Percentiles rank a stretch among this genome's conserved stretches.
phyloP scores from a whole-genome alignment of 2,797 vertebrate species.

The Schizothorax lantsangensis region DNA sequence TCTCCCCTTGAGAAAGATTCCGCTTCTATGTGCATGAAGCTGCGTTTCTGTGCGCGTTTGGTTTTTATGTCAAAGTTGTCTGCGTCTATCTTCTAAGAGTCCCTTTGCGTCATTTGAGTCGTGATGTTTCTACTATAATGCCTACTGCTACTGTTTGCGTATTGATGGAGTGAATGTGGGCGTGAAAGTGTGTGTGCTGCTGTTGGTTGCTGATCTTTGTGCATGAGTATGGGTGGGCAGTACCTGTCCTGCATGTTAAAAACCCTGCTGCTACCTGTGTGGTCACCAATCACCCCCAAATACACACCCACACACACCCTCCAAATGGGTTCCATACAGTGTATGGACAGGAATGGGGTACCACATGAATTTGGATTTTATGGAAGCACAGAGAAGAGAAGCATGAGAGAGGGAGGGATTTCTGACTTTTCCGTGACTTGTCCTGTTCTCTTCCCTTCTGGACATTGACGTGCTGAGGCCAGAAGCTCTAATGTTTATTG shows the following conservation, averaged over 20 bases:
- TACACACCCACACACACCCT: slow-evolving; percentile 1
- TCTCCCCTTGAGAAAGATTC: slow-evolving; percentile 50
- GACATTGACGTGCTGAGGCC: slow-evolving; percentile 42
- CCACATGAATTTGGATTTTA: slow-evolving; percentile 8
- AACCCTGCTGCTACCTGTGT: background rate
- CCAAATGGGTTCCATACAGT: background rate
- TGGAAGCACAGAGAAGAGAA: background rate
- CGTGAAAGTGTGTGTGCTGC: slow-evolving; percentile 52
- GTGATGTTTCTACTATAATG: slow-evolving; percentile 61
- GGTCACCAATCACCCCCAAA: background rate
- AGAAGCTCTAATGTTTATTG: slow-evolving; percentile 55
- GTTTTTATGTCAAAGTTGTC: slow-evolving; percentile 48
- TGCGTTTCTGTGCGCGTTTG: slow-evolving; percentile 20
- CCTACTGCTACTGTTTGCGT: slow-evolving; percentile 68
- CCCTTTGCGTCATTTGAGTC: slow-evolving; percentile 44
- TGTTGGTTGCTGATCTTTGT: slow-evolving; percentile 34
- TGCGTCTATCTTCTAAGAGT: slow-evolving; percentile 55
- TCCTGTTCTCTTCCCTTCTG: slow-evolving; percentile 39
- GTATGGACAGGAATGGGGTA: background rate
- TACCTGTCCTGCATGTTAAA: slow-evolving; percentile 39
- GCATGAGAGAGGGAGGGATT: background rate
- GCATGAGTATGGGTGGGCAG: slow-evolving; percentile 25
- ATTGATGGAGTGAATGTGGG: slow-evolving; percentile 21
- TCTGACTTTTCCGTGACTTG: slow-evolving; percentile 51
- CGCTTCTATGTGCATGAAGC: slow-evolving; percentile 27